These are phyloP conservation scores for Anorthoa munda DNA, from an alignment of 2,888 invertebrate genomes.

Conservation along the genomic window DNA sequence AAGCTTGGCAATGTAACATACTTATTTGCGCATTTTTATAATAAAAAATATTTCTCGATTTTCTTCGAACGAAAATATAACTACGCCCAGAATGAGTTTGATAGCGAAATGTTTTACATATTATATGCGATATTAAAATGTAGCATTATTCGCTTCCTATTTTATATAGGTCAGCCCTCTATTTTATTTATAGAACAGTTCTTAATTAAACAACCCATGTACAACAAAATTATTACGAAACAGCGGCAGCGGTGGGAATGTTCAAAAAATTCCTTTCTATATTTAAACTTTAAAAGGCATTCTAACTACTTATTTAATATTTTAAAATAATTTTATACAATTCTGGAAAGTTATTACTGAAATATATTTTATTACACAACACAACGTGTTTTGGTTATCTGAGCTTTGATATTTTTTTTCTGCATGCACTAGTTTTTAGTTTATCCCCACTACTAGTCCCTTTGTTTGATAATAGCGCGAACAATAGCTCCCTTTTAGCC, in stretches of 20 bases:
- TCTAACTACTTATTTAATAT: not conserved
- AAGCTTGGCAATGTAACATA: not conserved
- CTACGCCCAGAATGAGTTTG: not conserved
- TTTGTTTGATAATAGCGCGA: not conserved
- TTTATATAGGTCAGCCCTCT: not conserved
- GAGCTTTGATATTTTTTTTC: not conserved
- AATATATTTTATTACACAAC: not conserved
- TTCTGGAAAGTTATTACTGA: not conserved
- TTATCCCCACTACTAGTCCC: slow-evolving; percentile 7
- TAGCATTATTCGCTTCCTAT: not conserved
- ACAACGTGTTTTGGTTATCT: not conserved
- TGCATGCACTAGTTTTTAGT: not conserved
- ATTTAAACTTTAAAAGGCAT: not conserved
- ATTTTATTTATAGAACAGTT: not conserved
- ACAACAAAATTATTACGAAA: not conserved
- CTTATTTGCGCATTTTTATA: not conserved
- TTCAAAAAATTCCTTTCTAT: not conserved
- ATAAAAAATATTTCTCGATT: not conserved
- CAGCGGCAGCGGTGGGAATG: not conserved
- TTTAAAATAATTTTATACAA: not conserved
- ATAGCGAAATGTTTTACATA: not conserved
- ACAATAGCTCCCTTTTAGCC: slow-evolving; percentile 19
- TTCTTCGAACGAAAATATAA: not conserved
- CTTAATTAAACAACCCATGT: not conserved
- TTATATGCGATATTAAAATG: not conserved